These are phyloP conservation scores for Nemoura dubitans DNA, from an alignment of 2,888 invertebrate species.

Conservation along the genomic window DNA sequence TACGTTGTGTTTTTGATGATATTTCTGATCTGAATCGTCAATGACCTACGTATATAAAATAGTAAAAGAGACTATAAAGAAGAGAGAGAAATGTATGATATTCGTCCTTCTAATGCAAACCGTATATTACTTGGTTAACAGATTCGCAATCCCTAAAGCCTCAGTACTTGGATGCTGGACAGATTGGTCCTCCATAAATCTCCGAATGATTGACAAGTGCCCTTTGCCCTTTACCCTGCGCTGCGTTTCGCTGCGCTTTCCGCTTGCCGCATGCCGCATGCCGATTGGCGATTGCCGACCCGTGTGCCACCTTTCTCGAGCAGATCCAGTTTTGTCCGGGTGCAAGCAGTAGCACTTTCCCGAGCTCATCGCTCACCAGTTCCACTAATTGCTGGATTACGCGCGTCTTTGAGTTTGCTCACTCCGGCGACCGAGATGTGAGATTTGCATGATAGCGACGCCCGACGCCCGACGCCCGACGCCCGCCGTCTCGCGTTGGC, in stretches of 20 bases:
- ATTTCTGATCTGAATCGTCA: background rate
- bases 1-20: background rate
- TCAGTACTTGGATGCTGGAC: background rate
- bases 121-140: background rate
- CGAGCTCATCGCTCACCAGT: background rate
- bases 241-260: too few relatives aligned
- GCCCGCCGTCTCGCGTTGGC: too few relatives aligned
- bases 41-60: background rate
- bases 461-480: too few relatives aligned
- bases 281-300: background rate
- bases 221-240: background rate
- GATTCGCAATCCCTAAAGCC: too few relatives aligned
- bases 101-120: background rate
- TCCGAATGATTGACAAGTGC: background rate
- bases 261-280: too few relatives aligned
- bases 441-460: background rate
- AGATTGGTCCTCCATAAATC: background rate
- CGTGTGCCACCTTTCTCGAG: background rate
- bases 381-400: background rate
- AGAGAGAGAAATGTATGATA: background rate
- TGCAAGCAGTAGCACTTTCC: background rate
- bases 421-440: background rate
- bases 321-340: background rate
- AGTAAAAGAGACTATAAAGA: background rate
- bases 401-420: background rate